Evolutionary conservation across 2,888 invertebrate genomes (phyloP).

Genomic region (Agapostemon virescens): DNA sequence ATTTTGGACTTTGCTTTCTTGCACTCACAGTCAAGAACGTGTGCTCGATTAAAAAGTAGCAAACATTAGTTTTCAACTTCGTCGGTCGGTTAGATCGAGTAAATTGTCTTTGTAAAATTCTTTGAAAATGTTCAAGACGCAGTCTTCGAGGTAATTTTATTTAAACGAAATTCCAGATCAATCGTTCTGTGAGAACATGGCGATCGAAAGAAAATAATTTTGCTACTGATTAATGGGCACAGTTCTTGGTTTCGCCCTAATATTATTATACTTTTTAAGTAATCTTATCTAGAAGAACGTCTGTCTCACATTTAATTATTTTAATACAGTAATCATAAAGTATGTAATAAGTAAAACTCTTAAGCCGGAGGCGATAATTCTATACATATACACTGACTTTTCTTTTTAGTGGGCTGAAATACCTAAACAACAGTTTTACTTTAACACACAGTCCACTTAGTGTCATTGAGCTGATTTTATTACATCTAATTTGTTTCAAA

Average conservation of each 20-base stretch:
- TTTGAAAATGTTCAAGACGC: neutral
- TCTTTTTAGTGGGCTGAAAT: slow-evolving; percentile 68
- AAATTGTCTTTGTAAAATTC: slow-evolving; percentile 6
- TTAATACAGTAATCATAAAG: slow-evolving; percentile 63
- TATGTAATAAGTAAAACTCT: slow-evolving; percentile 67
- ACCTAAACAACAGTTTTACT: slow-evolving; percentile 71
- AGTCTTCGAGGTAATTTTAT: neutral
- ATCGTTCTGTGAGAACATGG: neutral
- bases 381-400: slow-evolving; percentile 75
- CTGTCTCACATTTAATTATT: slow-evolving; percentile 68
- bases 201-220: slow-evolving; percentile 12
- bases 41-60: slow-evolving; percentile 61
- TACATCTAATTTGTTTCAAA: slow-evolving; percentile 71
- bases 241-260: slow-evolving; percentile 41
- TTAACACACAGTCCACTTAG: slow-evolving; percentile 74
- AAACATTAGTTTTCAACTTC: slow-evolving; percentile 18
- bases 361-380: slow-evolving; percentile 71
- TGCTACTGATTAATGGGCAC: slow-evolving; percentile 60
- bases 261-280: slow-evolving; percentile 60
- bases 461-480: slow-evolving; percentile 78
- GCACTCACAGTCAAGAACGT: slow-evolving; percentile 56
- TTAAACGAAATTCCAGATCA: neutral
- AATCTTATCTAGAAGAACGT: slow-evolving; percentile 66
- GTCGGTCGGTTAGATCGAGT: neutral
- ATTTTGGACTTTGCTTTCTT: slow-evolving; percentile 66